These are phyloP conservation scores for Mongoloraphidia duomilia DNA, from an alignment of 2,888 invertebrate species.

Conservation along the genomic window DNA sequence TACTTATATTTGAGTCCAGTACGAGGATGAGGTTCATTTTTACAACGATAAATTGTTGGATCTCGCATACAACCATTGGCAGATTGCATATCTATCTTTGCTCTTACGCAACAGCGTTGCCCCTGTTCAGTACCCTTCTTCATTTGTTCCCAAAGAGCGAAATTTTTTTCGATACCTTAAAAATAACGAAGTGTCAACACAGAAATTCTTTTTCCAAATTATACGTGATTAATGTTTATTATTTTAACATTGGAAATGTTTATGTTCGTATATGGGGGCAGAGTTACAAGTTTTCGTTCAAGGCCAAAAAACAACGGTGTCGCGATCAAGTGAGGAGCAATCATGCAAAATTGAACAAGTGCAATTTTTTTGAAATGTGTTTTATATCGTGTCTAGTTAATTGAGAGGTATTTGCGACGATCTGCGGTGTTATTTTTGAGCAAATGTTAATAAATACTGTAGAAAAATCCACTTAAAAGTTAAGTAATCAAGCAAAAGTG, in stretches of 20 bases:
- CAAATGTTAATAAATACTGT: too few relatives aligned
- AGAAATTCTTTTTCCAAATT: not conserved
- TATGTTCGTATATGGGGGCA: too few relatives aligned
- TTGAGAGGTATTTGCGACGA: too few relatives aligned
- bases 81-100: constrained; percentile 95
- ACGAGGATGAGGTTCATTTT: constrained; percentile 84
- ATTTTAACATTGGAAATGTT: not conserved
- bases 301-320: constrained; percentile 10
- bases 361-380: too few relatives aligned
- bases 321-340: too few relatives aligned
- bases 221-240: not conserved
- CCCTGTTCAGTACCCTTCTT: constrained; percentile 64
- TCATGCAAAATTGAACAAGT: too few relatives aligned
- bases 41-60: constrained; percentile 97
- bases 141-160: constrained; percentile 92
- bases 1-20: constrained; percentile 94
- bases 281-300: too few relatives aligned
- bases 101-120: constrained; percentile 83
- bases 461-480: too few relatives aligned
- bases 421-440: too few relatives aligned
- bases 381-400: too few relatives aligned
- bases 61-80: constrained; percentile 94
- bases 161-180: constrained; percentile 68
- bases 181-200: constrained; percentile 8
- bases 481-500: too few relatives aligned